phyloP scores from a whole-genome alignment of 2,797 vertebrate species.

The Danio jaintianensis region DNA sequence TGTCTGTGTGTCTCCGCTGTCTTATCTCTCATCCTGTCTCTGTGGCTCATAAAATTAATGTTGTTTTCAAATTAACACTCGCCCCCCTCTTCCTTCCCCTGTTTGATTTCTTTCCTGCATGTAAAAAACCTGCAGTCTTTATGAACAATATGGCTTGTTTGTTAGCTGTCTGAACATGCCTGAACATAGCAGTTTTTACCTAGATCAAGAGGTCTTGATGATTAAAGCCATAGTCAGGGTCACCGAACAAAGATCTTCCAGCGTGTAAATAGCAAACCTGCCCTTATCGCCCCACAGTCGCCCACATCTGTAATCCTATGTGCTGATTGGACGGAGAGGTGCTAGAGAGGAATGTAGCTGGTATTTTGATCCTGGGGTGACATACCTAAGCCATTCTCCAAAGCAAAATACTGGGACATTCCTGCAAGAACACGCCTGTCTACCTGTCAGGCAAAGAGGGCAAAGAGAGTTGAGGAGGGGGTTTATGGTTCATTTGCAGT shows the following conservation, averaged over 20 bases:
- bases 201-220: constrained; percentile 10
- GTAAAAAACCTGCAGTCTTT: constrained; percentile 30
- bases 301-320: constrained; percentile 14
- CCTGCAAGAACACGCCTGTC: constrained; percentile 71
- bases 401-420: constrained; percentile 59
- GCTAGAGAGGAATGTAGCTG: constrained; percentile 54
- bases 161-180: constrained; percentile 32
- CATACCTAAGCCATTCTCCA: constrained; percentile 43
- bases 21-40: constrained; percentile 9
- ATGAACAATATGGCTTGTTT: constrained; percentile 1
- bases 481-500: constrained; percentile 36
- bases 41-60: constrained; percentile 35
- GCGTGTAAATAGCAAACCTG: constrained; percentile 3
- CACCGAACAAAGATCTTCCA: constrained; percentile 1
- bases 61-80: constrained; percentile 36
- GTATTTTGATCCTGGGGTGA: constrained; percentile 43
- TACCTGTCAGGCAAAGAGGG: constrained; percentile 53
- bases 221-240: constrained; percentile 39
- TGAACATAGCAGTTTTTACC: constrained; percentile 20
- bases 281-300: background rate
- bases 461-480: constrained; percentile 11
- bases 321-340: constrained; percentile 30
- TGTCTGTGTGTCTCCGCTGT: constrained; percentile 4
- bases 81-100: constrained; percentile 24
- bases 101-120: constrained; percentile 30